Base-by-base conservation (phyloP, 2,888 invertebrate genomes). In the Erannis defoliaria region DNA sequence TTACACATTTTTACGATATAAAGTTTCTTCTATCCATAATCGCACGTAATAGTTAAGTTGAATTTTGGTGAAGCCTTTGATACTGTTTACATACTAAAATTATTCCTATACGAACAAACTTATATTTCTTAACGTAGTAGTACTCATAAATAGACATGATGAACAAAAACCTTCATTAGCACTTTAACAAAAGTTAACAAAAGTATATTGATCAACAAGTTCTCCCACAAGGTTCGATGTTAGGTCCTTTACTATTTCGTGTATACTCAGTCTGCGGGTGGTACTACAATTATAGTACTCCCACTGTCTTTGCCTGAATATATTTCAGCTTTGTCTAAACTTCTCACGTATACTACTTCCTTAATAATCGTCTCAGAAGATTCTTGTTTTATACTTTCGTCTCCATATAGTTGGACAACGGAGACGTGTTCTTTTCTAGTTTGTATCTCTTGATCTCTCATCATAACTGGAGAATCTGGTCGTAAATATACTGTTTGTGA, bases 401-500 rank as follows among this genome's bases (percentile, higher is more conserved):
- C 85, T 0, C 92, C 92, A 35, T 93, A 90, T 0, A 93, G 60
- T 65, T 88, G 82, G 0, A 93, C 89, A 0, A 92, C 91, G 0
- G 92, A 91, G 0, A 93, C 89, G 55, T 92, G 89, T n/a, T 86
- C 85, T 21, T 56, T 62, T 14, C 83, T 84, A 0, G 82, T 77
- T 55, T 82, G 82, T 0, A 84, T 70, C 49, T 78, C 83, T 40
- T 75, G 78, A n/a, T 85, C 78, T 18, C 61, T 77, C 42, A 78
- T 53, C 0, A 76, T 12, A 35, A 62, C 3, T 0, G 90, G 88
- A 45, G 90, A 87, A 61, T 89, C 89, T n/a, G 80, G 84, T 59
- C 74, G 82, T 0, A 92, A 89, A 56, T 91, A 91, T 1, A 93
- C 91, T 0, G 90, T 90, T 76, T 92, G 92, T 0, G 92, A 89